These are phyloP conservation scores for Pachliopta kotzebuea DNA, from an alignment of 2,888 invertebrate species.

Conservation along the genomic window DNA sequence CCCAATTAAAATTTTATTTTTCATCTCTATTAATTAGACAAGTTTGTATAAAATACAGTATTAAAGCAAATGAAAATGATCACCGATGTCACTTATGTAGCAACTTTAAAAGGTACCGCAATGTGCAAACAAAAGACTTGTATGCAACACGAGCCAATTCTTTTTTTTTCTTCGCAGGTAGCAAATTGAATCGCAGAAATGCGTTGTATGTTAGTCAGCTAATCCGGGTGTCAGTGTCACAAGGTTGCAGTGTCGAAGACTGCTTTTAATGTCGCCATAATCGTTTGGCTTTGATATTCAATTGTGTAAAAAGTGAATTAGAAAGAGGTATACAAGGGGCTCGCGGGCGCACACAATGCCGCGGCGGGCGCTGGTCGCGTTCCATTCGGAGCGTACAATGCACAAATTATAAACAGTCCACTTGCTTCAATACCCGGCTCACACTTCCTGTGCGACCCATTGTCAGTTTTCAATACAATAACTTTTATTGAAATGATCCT, in stretches of 20 bases:
- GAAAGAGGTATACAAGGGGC: conserved; percentile 57
- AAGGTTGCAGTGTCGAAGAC: conserved; percentile 50
- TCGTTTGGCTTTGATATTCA: conserved; percentile 44
- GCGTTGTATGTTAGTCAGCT: conserved; percentile 15
- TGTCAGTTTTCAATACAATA: conserved; percentile 77
- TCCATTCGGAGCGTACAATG: conserved; percentile 68
- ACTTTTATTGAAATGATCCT: conserved; percentile 78
- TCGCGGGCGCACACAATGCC: conserved; percentile 56
- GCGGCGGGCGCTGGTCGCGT: conserved; percentile 56
- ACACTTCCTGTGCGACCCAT: conserved; percentile 75
- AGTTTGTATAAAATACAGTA: too few relatives aligned
- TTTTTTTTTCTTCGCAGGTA: conserved; percentile 7
- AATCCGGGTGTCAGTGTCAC: conserved; percentile 32
- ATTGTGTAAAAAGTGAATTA: conserved; percentile 69
- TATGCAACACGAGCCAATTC: not conserved
- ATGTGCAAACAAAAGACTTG: not conserved
- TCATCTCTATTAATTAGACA: not conserved
- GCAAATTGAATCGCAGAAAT: conserved; percentile 18
- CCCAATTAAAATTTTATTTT: not conserved
- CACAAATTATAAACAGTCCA: conserved; percentile 80
- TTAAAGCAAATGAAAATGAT: not conserved
- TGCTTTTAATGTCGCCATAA: conserved; percentile 33
- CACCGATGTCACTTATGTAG: not conserved
- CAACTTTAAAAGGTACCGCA: not conserved
- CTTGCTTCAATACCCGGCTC: conserved; percentile 73